Percentiles rank a stretch among this genome's conserved stretches.
These are phyloP conservation scores for Aptenodytes patagonicus DNA, from an alignment of 2,113 vertebrate genomes.

Conservation along the genomic window DNA sequence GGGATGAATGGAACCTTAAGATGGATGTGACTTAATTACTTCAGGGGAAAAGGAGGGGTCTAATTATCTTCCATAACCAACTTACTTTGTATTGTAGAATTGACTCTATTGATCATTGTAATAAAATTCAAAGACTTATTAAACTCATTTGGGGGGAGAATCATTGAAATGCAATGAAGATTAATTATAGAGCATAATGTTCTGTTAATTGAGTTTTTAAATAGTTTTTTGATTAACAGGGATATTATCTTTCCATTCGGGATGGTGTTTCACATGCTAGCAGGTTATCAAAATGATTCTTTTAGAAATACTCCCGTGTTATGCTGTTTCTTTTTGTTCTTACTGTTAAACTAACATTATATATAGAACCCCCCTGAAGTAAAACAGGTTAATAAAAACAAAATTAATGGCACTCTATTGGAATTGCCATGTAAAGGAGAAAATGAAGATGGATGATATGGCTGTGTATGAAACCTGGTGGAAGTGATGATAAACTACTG, in stretches of 20 bases:
- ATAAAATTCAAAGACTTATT: constrained; percentile 71
- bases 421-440: constrained; percentile 40
- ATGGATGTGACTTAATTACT: constrained; percentile 73
- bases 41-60: constrained; percentile 44
- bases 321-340: constrained; percentile 17
- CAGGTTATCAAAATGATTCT: constrained; percentile 63
- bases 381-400: constrained; percentile 46
- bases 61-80: constrained; percentile 63
- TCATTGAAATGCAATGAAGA: constrained; percentile 77
- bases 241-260: constrained; percentile 72
- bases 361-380: background rate
- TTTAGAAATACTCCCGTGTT: constrained; percentile 13
- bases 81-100: constrained; percentile 69
- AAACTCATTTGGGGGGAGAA: constrained; percentile 63
- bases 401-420: constrained; percentile 56
- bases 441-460: constrained; percentile 68
- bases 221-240: constrained; percentile 80
- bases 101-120: constrained; percentile 76
- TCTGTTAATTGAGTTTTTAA: constrained; percentile 83
- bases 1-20: constrained; percentile 55
- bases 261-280: constrained; percentile 53
- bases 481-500: constrained; percentile 55
- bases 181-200: constrained; percentile 79
- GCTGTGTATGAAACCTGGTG: constrained; percentile 55
- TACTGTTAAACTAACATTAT: constrained; percentile 7